Evolutionary conservation across 2,797 vertebrate species (phyloP).

Genomic region (Margarornis squamiger): DNA sequence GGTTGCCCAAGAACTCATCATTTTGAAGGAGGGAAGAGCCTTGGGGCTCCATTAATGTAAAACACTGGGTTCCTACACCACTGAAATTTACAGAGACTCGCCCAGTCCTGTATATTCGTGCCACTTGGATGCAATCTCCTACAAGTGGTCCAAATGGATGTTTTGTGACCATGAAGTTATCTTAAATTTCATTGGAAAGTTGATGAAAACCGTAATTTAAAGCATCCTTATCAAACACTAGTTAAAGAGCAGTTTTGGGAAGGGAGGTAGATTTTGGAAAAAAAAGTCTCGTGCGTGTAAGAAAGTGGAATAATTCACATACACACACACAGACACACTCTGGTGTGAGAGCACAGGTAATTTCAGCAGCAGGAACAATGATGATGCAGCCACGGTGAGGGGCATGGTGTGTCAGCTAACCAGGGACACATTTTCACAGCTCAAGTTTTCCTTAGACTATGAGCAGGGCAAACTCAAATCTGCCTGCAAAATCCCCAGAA

Average conservation of each 20-base stretch:
- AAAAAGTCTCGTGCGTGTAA: fast-evolving
- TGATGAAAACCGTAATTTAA: not conserved
- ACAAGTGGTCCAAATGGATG: not conserved
- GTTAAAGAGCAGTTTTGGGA: not conserved
- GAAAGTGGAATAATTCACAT: not conserved
- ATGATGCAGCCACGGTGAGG: not conserved
- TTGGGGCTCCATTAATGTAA: not conserved
- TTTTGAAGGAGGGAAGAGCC: not conserved
- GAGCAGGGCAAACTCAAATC: not conserved
- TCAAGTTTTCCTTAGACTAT: not conserved
- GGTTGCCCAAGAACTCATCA: not conserved
- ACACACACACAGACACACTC: not conserved
- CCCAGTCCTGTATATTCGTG: not conserved
- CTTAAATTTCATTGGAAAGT: not conserved
- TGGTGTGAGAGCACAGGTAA: not conserved
- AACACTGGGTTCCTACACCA: fast-evolving
- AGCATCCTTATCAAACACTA: not conserved
- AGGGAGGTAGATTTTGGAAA: not conserved
- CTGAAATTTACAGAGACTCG: not conserved
- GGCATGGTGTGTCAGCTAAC: not conserved
- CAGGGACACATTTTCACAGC: not conserved
- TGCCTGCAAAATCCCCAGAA: not conserved
- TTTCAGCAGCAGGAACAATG: not conserved
- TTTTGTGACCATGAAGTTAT: not conserved
- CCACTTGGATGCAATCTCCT: not conserved